Base-by-base conservation (phyloP, 2,888 invertebrate species). In the Fissipunctia ypsillon region DNA sequence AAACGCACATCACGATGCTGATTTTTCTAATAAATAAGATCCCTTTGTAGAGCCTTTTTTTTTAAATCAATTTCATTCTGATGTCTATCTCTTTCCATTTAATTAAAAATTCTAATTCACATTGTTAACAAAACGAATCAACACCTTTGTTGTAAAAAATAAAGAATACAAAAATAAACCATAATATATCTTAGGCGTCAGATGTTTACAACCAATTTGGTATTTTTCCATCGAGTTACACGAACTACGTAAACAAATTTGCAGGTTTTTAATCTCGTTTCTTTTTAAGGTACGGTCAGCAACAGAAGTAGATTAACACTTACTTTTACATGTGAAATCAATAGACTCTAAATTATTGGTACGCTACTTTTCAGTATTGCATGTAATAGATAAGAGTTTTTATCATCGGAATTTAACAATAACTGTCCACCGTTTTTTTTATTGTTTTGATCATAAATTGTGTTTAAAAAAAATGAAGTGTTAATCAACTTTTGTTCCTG, bases 181-280 rank as follows among this genome's bases (percentile, higher is more conserved):
- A n/a, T n/a, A n/a, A n/a, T n/a, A n/a, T n/a, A 84, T 12, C 9
- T 41, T 10, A n/a, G 16, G 54, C 54, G 52, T 79, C 76, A 73
- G 80, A 83, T 88, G 87, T 89, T 90, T 89, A 82, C 88, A 77
- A 82, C 76, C 83, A 84, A 82, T 86, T 90, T 83, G 72, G 78
- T 83, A 80, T 88, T 89, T 88, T 87, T 86, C 79, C 80, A 87
- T 87, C 80, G 84, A 88, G 81, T 84, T 84, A 71, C 54, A 76
- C 52, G 78, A 83, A 79, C 73, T 80, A 81, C 85, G 88, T 87
- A 90, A 89, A 90, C 89, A 89, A 88, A 87, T 87, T 88, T 87
- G 64, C 82, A 70, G 74, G 76, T 76, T 86, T 85, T 85, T 86
- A 86, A 88, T 88, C 83, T 85, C 60, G 65, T 87, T 88, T 76